phyloP scores from a whole-genome alignment of 2,797 vertebrate genomes.

The Clamator glandarius region DNA sequence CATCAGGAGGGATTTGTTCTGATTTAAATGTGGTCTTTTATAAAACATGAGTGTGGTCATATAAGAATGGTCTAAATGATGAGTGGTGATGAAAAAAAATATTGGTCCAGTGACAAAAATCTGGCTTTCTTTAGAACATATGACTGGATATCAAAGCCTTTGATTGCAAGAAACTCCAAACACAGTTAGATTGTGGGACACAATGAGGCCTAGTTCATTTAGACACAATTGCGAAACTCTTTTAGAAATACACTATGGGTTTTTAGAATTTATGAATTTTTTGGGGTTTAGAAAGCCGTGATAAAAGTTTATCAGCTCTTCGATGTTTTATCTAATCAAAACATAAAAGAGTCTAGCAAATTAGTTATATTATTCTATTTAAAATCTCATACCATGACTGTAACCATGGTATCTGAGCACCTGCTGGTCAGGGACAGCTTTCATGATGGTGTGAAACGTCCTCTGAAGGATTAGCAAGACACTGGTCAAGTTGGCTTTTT shows the following conservation, averaged over 20 bases:
- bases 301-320: background rate
- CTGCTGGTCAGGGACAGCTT: background rate
- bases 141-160: background rate
- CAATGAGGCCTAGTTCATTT: background rate
- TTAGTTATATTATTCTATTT: background rate
- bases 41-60: background rate
- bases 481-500: background rate
- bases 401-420: background rate
- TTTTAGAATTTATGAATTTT: too few species aligned
- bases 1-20: background rate
- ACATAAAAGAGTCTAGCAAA: background rate
- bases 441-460: background rate
- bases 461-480: background rate
- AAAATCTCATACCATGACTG: background rate
- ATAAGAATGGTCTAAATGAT: background rate
- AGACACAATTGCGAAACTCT: background rate
- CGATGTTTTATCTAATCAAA: background rate
- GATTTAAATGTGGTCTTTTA: background rate
- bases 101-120: background rate
- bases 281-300: background rate
- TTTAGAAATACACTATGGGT: background rate
- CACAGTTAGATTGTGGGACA: background rate
- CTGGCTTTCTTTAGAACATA: background rate
- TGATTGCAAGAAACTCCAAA: background rate
- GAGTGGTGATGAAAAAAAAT: background rate